A percentile compares a stretch with the other conserved stretches of the same genome.
Evolutionary conservation across 2,888 invertebrate genomes (phyloP).

Genomic region (Sipha maydis): DNA sequence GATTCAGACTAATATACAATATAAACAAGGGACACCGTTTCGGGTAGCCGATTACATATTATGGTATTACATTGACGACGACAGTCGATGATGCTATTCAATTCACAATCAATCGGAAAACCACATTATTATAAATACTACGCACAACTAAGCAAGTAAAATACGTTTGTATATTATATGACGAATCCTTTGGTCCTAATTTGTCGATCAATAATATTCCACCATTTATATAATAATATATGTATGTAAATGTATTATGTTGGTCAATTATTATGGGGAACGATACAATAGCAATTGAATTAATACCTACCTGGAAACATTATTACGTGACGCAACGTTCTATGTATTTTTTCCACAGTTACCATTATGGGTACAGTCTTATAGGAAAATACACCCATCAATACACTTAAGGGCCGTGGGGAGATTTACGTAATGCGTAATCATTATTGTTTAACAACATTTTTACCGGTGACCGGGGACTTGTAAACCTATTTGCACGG

Average conservation of each 20-base stretch:
- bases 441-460: slow-evolving; percentile 31
- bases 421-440: not conserved
- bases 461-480: slow-evolving; percentile 5
- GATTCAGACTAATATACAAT: too few species aligned
- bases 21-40: too few species aligned
- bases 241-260: too few species aligned
- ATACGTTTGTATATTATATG: not conserved
- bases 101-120: not conserved
- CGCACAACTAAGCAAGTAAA: not conserved
- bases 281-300: not conserved
- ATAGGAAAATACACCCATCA: not conserved
- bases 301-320: not conserved
- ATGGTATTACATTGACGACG: not conserved
- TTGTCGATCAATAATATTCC: too few species aligned
- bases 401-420: not conserved
- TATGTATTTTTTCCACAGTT: too few species aligned
- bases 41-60: not conserved
- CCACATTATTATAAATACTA: not conserved
- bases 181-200: not conserved
- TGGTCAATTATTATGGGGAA: too few species aligned
- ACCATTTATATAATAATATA: not conserved
- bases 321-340: not conserved
- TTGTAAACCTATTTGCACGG: slow-evolving; percentile 21
- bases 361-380: too few species aligned
- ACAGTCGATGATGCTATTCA: not conserved